These are phyloP conservation scores for Chelonus insularis DNA, from an alignment of 1,140 invertebrate species.

Conservation along the genomic window DNA sequence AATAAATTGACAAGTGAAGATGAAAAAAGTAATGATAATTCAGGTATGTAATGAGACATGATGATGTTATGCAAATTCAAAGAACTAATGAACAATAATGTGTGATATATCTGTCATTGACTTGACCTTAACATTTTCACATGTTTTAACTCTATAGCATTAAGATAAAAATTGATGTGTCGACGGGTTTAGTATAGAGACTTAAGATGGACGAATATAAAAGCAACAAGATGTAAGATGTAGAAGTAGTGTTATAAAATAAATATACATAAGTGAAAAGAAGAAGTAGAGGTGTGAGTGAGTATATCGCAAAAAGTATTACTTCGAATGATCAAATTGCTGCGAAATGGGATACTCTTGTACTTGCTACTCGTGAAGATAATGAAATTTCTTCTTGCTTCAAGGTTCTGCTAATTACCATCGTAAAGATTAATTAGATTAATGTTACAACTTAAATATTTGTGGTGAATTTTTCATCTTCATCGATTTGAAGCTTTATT, in stretches of 20 bases:
- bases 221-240: no score
- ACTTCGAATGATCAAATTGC: slow-evolving; percentile 43
- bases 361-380: slow-evolving; percentile 53
- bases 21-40: not conserved
- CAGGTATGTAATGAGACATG: no score
- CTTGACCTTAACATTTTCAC: no score
- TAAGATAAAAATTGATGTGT: no score
- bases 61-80: no score
- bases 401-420: slow-evolving; percentile 45
- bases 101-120: no score
- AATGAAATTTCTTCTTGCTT: slow-evolving; percentile 40
- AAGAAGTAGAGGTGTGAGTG: not conserved
- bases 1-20: not conserved
- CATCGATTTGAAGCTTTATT: not conserved
- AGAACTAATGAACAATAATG: no score
- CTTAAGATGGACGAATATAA: no score
- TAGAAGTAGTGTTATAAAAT: no score
- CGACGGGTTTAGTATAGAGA: no score
- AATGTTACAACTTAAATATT: slow-evolving; percentile 27
- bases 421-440: slow-evolving; percentile 57
- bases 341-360: slow-evolving; percentile 55
- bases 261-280: not conserved
- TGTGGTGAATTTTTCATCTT: not conserved
- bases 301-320: slow-evolving; percentile 32
- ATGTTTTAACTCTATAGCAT: no score